A percentile compares a stretch with the other conserved stretches of the same genome.
Conservation (phyloP, 2,888 invertebrate species). For the Bellardia pandia region DNA sequence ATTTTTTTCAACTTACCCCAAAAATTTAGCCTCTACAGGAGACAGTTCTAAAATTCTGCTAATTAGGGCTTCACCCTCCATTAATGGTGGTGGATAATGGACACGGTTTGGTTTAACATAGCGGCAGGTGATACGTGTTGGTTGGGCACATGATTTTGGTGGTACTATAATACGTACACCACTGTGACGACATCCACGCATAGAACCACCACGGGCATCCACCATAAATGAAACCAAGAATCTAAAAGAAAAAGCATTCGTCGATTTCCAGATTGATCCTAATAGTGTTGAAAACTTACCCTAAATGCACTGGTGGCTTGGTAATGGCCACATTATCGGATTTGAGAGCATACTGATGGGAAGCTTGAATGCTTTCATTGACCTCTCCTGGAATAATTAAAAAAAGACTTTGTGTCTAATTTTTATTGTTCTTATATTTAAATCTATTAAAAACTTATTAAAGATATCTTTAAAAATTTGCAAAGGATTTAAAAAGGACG, state of each 20-base stretch:
- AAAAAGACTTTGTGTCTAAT: not conserved
- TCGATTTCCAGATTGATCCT: not conserved
- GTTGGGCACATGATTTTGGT: conserved; percentile 96
- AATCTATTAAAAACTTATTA: too few species aligned
- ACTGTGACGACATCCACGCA: conserved; percentile 99
- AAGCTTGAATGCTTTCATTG: conserved; percentile 76
- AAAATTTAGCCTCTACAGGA: conserved; percentile 97
- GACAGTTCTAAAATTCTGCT: conserved; percentile 97
- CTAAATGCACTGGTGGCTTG: conserved; percentile 87
- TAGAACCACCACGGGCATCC: conserved; percentile 99
- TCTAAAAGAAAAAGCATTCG: conserved; percentile 84
- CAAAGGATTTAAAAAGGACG: too few species aligned
- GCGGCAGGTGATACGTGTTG: conserved; percentile 98
- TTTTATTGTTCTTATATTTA: too few species aligned
- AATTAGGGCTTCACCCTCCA: conserved; percentile 99
- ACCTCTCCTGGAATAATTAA: conserved; percentile 52
- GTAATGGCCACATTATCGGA: conserved; percentile 87
- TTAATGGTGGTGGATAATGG: conserved; percentile 95
- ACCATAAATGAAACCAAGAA: conserved; percentile 99
- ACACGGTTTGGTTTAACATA: conserved; percentile 89
- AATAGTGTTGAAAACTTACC: conserved; percentile 84
- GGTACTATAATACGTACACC: conserved; percentile 98
- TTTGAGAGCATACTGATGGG: conserved; percentile 81
- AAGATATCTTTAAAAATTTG: too few species aligned
- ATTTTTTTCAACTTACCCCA: conserved; percentile 88